These are phyloP conservation scores for Colletes collaris DNA, from an alignment of 2,888 invertebrate genomes.

Conservation along the genomic window DNA sequence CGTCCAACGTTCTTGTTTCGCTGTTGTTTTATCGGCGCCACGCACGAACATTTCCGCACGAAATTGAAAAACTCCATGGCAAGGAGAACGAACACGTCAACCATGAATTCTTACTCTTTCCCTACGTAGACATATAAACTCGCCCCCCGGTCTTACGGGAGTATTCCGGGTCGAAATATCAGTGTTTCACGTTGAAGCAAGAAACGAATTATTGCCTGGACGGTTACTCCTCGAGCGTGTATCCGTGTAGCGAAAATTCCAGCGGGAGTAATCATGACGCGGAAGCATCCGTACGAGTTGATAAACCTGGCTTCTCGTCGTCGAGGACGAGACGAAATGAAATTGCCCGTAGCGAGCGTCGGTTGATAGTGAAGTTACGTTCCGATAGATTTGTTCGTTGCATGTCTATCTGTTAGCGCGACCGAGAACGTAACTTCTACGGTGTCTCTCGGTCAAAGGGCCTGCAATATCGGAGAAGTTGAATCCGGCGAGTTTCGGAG, in stretches of 20 bases:
- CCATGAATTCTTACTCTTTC: conserved; percentile 33
- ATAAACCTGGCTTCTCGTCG: background rate
- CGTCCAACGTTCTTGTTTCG: conserved; percentile 29
- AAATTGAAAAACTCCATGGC: conserved; percentile 60
- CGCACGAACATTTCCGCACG: conserved; percentile 59
- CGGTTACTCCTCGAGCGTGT: too few species aligned
- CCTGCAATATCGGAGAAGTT: conserved; percentile 53
- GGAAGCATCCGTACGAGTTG: background rate
- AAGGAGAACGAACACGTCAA: conserved; percentile 19
- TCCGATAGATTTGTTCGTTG: conserved; percentile 53
- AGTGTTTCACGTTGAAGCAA: conserved; percentile 10
- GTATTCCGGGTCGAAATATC: conserved; percentile 4
- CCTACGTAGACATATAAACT: background rate
- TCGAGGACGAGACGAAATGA: background rate
- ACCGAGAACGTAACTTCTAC: conserved; percentile 38
- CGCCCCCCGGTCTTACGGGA: too few species aligned
- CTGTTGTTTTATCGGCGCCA: conserved; percentile 55
- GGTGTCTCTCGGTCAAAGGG: conserved; percentile 51
- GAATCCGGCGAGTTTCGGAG: conserved; percentile 42
- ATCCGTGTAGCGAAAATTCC: background rate
- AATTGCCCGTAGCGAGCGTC: conserved; percentile 25
- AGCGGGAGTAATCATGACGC: background rate
- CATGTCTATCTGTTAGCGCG: conserved; percentile 35
- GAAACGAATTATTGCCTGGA: too few species aligned
- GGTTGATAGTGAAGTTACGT: conserved; percentile 53